These are phyloP conservation scores for Hypsopygia costalis DNA, from an alignment of 2,888 invertebrate species.

Conservation along the genomic window DNA sequence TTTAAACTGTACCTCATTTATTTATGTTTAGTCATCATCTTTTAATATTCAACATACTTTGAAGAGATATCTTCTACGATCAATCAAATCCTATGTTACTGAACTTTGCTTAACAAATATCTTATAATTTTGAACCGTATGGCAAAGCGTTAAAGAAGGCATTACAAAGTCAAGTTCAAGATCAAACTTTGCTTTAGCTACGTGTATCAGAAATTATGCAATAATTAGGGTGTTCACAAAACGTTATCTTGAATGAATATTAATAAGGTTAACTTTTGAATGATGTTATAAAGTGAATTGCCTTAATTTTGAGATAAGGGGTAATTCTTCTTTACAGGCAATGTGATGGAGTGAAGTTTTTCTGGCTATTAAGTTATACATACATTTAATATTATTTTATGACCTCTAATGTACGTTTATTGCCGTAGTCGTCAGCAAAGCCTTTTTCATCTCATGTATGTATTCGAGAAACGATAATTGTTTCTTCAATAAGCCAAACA, in stretches of 20 bases:
- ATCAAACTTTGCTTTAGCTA: conserved; percentile 20
- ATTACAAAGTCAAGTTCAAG: conserved; percentile 34
- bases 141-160: conserved; percentile 23
- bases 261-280: not conserved
- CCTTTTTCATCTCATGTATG: too few species aligned
- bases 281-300: not conserved
- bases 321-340: too few species aligned
- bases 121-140: conserved; percentile 28
- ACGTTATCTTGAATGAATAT: not conserved
- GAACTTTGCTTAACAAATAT: conserved; percentile 13
- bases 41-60: conserved; percentile 61
- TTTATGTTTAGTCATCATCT: conserved; percentile 67
- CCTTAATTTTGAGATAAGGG: too few species aligned
- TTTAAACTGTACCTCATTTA: conserved; percentile 57
- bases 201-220: conserved; percentile 1
- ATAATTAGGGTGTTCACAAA: conserved; percentile 1
- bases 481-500: too few species aligned
- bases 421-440: too few species aligned
- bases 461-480: too few species aligned
- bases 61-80: conserved; percentile 56
- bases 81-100: conserved; percentile 53
- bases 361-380: too few species aligned
- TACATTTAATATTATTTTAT: too few species aligned
- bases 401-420: too few species aligned
- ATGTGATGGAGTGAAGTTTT: too few species aligned